Base-by-base conservation (phyloP, 1,140 invertebrate genomes). In the Bombus confusus region DNA sequence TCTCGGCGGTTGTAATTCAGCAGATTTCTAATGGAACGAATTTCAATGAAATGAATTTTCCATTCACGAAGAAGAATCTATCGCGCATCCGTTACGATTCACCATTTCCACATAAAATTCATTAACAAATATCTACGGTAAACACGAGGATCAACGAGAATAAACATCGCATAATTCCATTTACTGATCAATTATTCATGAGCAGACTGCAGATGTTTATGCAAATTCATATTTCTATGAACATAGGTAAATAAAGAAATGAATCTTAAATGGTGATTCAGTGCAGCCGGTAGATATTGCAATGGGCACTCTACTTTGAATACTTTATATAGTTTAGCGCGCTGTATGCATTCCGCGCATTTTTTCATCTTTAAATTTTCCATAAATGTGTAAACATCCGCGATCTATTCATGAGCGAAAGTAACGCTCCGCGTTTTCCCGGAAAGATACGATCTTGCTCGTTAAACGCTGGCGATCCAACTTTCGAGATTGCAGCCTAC, bases 371-470 rank as follows among this genome's bases (percentile, higher is more conserved):
- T 62, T n/a, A 25, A 62, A 5, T 28, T 62, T 62, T n/a, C 28
- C 59, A 62, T 62, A n/a, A 62, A n/a, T 62, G 59, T 62, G 28
- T n/a, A n/a, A 62, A 62, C 59, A 62, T 62, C 59, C 59, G 59
- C 59, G 12, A n/a, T n/a, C 28, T 62, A n/a, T 62, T 62, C 73
- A 75, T 37, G 73, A 75, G 73, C 22, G 73, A 75, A 75, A 75
- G 73, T 28, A 59, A 43, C 2, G n/a, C n/a, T n/a, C 41, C 74
- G 41, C 25, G 31, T 73, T 47, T 72, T 43, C 81, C 12, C 18
- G 25, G 68, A 59, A 22, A 28, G 68, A 37, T 62, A 71, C 12
- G 22, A 39, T 34, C 10, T 37, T 34, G 10, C 71, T 47, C 37
- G 18, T 15, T 31, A 68, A 31, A 75, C 8, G 31, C 25, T 13